Base-by-base conservation (phyloP, 2,888 invertebrate genomes). In the Taphrorychus bicolor region DNA sequence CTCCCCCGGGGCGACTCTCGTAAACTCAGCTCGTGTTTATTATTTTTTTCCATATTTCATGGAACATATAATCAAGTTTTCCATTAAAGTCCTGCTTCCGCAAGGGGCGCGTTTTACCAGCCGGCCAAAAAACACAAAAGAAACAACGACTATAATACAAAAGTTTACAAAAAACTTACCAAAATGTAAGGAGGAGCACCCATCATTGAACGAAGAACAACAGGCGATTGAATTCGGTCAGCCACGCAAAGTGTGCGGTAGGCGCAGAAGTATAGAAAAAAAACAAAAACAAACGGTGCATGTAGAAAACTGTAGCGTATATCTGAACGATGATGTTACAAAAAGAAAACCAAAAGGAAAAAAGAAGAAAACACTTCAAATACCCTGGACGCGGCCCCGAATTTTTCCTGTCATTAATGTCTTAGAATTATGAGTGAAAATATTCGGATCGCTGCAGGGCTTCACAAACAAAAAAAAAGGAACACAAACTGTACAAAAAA, bases 261-360 rank as follows among this genome's bases (percentile, higher is more conserved):
- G 81, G 80, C 82, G 82, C 73, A 82, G 82, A 81, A 78, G 79
- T 82, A 82, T 82, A 83, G 81, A 83, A 82, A 82, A 81, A 82
- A 81, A 81, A 60, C 22, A 54, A 82, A 81, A 70, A 68, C 53
- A 82, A 83, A 83, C 75, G 80, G 82, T 82, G 83, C 82, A 79
- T 82, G 76, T 82, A 83, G 82, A 82, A 82, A 69, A 81, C 78
- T 79, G 78, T 81, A 79, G 76, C 76, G 72, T 76, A n/a, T 71
- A 66, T 57, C 49, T 71, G 72, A 73, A 75, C 59, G 60, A 66
- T 65, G 68, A 59, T 54, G 40, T 48, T 22, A n/a, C 9, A 24
- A 74, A 72, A 73, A 56, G 68, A 24, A 67, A 59, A 59, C 32
- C 40, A 63, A 52, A 22, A 1, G 11, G 32, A 32, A 32, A 3